Conservation (phyloP, 2,888 invertebrate species). For the Morpho deidamia region DNA sequence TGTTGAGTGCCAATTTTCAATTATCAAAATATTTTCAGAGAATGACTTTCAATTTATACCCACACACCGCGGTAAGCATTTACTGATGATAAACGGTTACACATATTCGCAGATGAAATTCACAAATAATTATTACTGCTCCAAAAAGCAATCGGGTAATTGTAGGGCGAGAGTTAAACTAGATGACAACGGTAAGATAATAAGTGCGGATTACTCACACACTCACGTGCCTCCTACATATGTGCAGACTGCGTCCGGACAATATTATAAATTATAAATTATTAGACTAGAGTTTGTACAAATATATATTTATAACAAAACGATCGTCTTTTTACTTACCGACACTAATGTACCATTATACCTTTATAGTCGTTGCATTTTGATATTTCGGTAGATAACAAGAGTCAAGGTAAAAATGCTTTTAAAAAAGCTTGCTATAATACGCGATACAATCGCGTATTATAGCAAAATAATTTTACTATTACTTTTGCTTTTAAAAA, state of each 20-base stretch:
- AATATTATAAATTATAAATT: conserved; percentile 18
- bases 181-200: conserved; percentile 24
- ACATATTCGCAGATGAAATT: conserved; percentile 32
- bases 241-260: conserved; percentile 13
- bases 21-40: conserved; percentile 13
- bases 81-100: conserved; percentile 35
- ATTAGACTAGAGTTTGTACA: conserved; percentile 31
- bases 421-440: too few species aligned
- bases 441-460: too few species aligned
- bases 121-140: conserved; percentile 25
- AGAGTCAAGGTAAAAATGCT: too few species aligned
- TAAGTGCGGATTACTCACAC: conserved; percentile 16
- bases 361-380: too few species aligned
- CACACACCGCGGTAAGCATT: conserved; percentile 27
- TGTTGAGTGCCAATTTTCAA: neutral
- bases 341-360: too few species aligned
- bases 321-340: too few species aligned
- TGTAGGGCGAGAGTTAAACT: conserved; percentile 34
- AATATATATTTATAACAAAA: too few species aligned
- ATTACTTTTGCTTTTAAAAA: too few species aligned
- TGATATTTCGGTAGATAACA: too few species aligned
- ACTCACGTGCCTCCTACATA: conserved; percentile 21
- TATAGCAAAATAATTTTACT: too few species aligned
- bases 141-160: conserved; percentile 25
- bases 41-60: conserved; percentile 21